A percentile compares a stretch with the other conserved stretches of the same genome.
phyloP scores from a whole-genome alignment of 2,888 invertebrate genomes.

The Melanargia galathea region DNA sequence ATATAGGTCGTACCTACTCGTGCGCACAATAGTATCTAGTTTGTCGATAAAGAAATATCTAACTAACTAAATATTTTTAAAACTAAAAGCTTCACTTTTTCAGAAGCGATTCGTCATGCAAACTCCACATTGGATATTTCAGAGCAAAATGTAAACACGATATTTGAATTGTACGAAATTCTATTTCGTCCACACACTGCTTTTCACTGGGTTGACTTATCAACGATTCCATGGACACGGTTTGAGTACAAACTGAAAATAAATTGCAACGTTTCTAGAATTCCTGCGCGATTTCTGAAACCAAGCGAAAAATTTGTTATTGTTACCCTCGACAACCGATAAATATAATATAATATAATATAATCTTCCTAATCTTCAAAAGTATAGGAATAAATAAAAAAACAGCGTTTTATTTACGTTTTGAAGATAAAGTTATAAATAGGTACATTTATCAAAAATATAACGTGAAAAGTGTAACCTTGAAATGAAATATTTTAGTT shows the following conservation, averaged over 20 bases:
- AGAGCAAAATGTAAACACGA: neutral
- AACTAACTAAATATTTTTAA: no score
- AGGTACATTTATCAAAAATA: no score
- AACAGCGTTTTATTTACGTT: no score
- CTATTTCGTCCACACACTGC: constrained; percentile 17
- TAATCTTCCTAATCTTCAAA: neutral
- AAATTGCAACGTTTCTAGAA: constrained; percentile 9
- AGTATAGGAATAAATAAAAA: neutral
- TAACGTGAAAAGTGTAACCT: no score
- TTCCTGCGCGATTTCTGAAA: constrained; percentile 7
- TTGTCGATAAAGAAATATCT: neutral
- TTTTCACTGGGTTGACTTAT: constrained; percentile 23
- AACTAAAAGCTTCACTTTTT: neutral
- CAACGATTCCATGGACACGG: constrained; percentile 16
- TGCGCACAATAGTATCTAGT: no score
- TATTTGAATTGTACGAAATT: constrained; percentile 4
- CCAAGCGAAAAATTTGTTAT: constrained; percentile 3
- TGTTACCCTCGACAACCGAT: neutral
- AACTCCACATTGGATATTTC: neutral
- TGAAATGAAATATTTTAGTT: no score
- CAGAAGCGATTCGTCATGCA: neutral
- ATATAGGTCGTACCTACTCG: no score
- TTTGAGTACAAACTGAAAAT: constrained; percentile 16
- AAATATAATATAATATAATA: neutral
- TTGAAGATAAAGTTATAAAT: no score